phyloP scores from a whole-genome alignment of 2,797 vertebrate species.

The Sarcophilus harrisii region DNA sequence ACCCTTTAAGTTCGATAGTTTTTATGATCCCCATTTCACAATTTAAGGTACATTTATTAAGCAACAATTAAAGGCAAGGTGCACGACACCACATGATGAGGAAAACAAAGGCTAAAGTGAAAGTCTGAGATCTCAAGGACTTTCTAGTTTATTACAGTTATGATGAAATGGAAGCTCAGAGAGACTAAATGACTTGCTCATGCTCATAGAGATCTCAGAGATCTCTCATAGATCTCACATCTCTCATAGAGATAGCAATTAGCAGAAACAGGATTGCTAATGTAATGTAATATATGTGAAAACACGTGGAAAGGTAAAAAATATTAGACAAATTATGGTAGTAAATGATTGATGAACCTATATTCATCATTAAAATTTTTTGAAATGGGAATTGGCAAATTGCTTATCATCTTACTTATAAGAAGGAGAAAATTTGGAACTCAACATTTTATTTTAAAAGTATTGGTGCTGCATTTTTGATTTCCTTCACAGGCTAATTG shows the following conservation, averaged over 20 bases:
- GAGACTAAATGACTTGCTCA: background rate
- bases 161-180: background rate
- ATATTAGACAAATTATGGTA: background rate
- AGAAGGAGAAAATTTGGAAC: background rate
- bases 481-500: too few species aligned
- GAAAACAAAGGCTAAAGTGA: background rate
- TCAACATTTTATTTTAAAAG: background rate
- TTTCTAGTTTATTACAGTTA: background rate
- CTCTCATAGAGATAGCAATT: background rate
- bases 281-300: background rate
- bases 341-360: background rate
- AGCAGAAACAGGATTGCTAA: background rate
- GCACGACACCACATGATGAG: background rate
- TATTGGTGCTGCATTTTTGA: too few species aligned
- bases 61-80: background rate
- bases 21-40: background rate
- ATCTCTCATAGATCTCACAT: too few species aligned
- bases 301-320: background rate
- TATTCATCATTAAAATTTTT: background rate
- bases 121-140: background rate
- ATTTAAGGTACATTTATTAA: background rate
- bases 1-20: background rate
- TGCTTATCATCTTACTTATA: background rate
- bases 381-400: background rate
- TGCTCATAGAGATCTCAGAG: background rate